Base-by-base conservation (phyloP, 2,888 invertebrate species). In the Strigamia crassipes region DNA sequence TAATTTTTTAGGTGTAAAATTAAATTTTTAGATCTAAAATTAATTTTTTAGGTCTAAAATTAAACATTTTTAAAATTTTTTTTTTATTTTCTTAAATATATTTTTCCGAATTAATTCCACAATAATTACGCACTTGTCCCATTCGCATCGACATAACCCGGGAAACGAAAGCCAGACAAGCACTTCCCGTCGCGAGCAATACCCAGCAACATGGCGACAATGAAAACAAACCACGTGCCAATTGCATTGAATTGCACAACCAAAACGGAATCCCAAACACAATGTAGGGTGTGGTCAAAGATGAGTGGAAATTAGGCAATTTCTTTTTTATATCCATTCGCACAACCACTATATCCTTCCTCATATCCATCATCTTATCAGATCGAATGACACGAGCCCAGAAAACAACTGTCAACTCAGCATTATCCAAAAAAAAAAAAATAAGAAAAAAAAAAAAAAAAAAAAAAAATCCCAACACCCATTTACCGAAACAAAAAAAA, bases 321-420 rank as follows among this genome's bases (percentile, higher is more conserved):
- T 23, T 12, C 8, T 23, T 51, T 51, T 51, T 51, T 5, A 2
- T 0, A 38, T 6, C 38, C 2, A 38, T 38, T 38, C 38, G 51
- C 51, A 51, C 51, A 51, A 51, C 51, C 51, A 51, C 18, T n/a
- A 61, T 66, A 23, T 66, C 61, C 61, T 66, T 66, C 61, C 61
- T 66, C 61, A 21, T 4, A 66, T 66, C 61, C 61, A 66, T 66
- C 61, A 66, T 66, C 21, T 66, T 66, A 66, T 66, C 61, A 66
- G 61, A 66, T 66, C 61, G 23, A 18, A 66, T 21, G 23, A n/a
- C 61, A 66, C 61, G 23, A 66, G 61, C 61, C 12, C 61, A 46
- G 3, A 66, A 66, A 66, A 18, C 21, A 12, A 23, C 61, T 66
- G 61, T 66, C 61, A 66, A 23, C 61, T 66, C 21, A n/a, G 18